These are phyloP conservation scores for Hecatera dysodea DNA, from an alignment of 2,888 invertebrate species.

Conservation along the genomic window DNA sequence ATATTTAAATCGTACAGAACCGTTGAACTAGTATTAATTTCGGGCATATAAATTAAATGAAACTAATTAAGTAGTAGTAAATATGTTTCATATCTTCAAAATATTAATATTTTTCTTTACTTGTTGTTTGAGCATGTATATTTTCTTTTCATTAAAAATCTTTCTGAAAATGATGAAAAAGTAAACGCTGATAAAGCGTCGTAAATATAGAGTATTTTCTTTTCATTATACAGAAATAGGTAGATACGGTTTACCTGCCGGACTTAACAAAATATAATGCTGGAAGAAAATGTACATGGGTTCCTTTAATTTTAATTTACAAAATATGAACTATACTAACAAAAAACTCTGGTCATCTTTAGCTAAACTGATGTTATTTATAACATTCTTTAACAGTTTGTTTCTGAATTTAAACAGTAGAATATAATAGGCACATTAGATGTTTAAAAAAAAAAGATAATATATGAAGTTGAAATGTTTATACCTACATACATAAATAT, in stretches of 20 bases:
- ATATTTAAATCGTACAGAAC: too few species aligned
- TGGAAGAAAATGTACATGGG: slow-evolving; percentile 9
- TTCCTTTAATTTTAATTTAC: slow-evolving; percentile 10
- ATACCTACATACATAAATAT: too few species aligned
- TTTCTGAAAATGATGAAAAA: slow-evolving; percentile 1
- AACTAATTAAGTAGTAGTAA: too few species aligned
- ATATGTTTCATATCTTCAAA: too few species aligned
- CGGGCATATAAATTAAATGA: too few species aligned
- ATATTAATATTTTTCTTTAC: background rate
- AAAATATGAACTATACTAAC: background rate
- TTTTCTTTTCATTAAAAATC: slow-evolving; percentile 21
- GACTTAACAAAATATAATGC: slow-evolving; percentile 4
- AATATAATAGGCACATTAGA: too few species aligned
- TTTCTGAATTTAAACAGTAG: too few species aligned
- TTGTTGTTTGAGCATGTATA: background rate
- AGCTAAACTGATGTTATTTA: too few species aligned
- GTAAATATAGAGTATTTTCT: slow-evolving; percentile 2
- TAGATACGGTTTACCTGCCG: background rate
- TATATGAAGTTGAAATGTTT: too few species aligned
- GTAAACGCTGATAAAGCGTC: background rate
- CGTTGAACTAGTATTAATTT: too few species aligned
- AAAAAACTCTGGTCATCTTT: background rate
- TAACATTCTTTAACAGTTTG: too few species aligned
- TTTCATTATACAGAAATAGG: slow-evolving; percentile 4
- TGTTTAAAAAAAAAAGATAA: too few species aligned